Conservation (phyloP, 1,140 invertebrate species). For the Formica exsecta region DNA sequence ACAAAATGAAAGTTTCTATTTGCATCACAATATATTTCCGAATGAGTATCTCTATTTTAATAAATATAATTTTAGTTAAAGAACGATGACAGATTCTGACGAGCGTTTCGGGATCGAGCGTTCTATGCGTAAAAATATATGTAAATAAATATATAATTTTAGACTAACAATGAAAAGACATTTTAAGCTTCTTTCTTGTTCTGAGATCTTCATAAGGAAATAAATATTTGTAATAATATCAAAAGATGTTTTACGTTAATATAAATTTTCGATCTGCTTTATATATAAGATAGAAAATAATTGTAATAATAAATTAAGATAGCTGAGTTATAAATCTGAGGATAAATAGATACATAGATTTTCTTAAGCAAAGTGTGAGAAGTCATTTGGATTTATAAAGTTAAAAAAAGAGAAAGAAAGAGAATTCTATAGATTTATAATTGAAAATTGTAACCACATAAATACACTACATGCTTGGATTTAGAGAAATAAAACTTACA, state of each 20-base stretch:
- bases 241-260: not conserved
- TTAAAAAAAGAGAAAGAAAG: not conserved
- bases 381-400: not conserved
- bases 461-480: not conserved
- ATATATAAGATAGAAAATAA: not conserved
- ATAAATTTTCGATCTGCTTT: not conserved
- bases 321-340: not conserved
- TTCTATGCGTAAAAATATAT: not conserved
- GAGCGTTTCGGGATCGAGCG: too few relatives aligned
- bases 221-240: not conserved
- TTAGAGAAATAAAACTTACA: not conserved
- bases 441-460: not conserved
- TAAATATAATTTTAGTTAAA: not conserved
- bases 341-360: not conserved
- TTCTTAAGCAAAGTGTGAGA: not conserved
- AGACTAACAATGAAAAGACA: not conserved
- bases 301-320: not conserved
- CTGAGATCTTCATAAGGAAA: not conserved
- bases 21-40: not conserved
- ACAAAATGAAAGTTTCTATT: not conserved
- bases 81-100: not conserved
- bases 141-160: not conserved
- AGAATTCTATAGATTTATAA: too few relatives aligned
- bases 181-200: too few relatives aligned
- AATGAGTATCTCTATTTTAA: not conserved